Evolutionary conservation across 2,113 vertebrate genomes (phyloP), one percentile per base, ranked within the genome.

Genomic region (Jacana jacana): DNA sequence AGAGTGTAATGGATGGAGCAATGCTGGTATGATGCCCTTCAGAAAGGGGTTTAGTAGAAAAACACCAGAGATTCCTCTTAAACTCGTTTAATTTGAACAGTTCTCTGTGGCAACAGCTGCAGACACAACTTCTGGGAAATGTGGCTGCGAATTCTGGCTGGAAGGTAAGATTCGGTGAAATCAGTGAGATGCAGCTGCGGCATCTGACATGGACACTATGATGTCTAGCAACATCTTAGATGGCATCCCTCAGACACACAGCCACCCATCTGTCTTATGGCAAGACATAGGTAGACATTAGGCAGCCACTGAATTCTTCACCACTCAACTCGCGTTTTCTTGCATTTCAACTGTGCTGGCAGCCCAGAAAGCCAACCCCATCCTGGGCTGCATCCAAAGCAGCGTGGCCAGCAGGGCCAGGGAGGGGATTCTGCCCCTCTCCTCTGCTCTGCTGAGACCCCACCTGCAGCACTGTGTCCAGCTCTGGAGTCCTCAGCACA

Each of bases 71-170:
- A 76, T 76, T 72, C 0, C 80, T 87, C 70, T 91, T 69, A 80
- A 77, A 93, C 40, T 54, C 49, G 31, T 91, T 82, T 87, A 87
- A 79, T 89, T 78, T 91, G 76, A 91, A 83, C 20, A 71, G n/a
- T n/a, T 55, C 64, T 95, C 57, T 46, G 52, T 61, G 77, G 91
- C 77, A 90, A 79, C 77, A 96, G 44, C 86, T 86, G 65, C 69
- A 70, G 55, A 87, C 28, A 64, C n/a, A 65, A 80, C 63, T 97
- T 82, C 66, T 76, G 78, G 88, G 57, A 86, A 90, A 68, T 54
- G 30, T 5, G 23, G 55, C 71, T 79, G 81, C 52, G 92, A 85
- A 86, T 76, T 92, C 48, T 72, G 44, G 57, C 39, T 87, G 82
- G 42, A 86, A 81, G 68, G 71, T 46, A 82, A 94, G 42, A 70